Conservation (phyloP, 37 sponge, comb jelly and placozoan species). For the Halisarca cf. caerulea region DNA sequence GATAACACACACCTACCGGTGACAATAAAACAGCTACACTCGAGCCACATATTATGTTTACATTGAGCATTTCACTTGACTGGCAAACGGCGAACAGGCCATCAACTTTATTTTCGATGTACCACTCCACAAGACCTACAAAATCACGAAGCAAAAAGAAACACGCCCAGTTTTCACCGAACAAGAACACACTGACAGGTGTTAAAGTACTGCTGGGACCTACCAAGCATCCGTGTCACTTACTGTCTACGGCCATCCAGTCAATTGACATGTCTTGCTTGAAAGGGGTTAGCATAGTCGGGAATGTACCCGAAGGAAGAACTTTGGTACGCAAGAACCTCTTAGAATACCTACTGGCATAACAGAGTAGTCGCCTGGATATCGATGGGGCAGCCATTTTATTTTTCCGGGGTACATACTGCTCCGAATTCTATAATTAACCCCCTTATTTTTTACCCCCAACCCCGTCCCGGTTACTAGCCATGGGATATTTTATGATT, state of each 20-base stretch:
- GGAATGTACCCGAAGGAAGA: conserved; percentile 77
- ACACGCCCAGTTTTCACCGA: not conserved
- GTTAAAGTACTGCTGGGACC: no score
- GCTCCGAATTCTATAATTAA: no score
- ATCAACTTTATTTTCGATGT: conserved; percentile 69
- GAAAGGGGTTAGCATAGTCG: conserved; percentile 92
- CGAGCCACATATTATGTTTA: conserved; percentile 3
- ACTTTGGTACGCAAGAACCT: not conserved
- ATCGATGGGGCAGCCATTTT: not conserved
- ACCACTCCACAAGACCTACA: conserved; percentile 86
- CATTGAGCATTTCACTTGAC: conserved; percentile 91
- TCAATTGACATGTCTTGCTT: conserved; percentile 80
- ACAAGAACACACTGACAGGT: not conserved
- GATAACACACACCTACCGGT: no score
- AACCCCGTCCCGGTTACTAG: no score
- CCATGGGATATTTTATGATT: no score
- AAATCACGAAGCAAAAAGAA: not conserved
- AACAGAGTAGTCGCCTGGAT: not conserved
- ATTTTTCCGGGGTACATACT: no score
- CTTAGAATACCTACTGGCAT: not conserved
- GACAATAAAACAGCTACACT: no score
- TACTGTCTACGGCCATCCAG: conserved; percentile 76
- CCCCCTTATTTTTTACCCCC: no score
- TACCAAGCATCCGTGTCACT: conserved; percentile 1
- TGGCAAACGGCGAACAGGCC: conserved; percentile 90